These are phyloP conservation scores for Athrips mouffetella DNA, from an alignment of 2,888 invertebrate species.

Conservation along the genomic window DNA sequence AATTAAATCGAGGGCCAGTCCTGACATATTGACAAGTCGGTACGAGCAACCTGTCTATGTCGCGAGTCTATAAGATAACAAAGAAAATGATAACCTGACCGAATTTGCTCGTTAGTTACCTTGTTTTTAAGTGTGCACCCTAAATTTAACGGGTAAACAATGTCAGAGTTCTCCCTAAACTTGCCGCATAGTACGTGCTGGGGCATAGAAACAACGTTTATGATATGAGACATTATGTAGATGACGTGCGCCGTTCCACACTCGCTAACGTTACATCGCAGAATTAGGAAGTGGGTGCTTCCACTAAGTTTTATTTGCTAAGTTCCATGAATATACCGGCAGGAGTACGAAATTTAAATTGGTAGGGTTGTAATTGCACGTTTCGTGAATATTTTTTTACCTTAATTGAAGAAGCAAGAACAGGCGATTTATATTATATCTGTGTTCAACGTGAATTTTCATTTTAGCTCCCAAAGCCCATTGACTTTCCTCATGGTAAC, in stretches of 20 bases:
- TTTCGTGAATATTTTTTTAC: neutral
- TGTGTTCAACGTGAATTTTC: no score
- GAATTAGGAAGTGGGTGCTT: slow-evolving; percentile 2
- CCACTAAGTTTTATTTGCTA: slow-evolving; percentile 3
- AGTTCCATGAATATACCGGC: neutral
- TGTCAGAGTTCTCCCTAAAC: neutral
- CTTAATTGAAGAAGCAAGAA: neutral
- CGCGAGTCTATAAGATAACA: no score
- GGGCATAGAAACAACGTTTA: neutral
- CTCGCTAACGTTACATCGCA: neutral
- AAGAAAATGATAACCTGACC: no score
- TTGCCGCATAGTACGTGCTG: neutral
- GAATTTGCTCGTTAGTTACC: no score
- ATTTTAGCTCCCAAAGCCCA: no score
- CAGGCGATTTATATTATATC: no score
- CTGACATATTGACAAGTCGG: no score
- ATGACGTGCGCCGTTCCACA: neutral
- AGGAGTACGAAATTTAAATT: neutral
- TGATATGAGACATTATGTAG: slow-evolving; percentile 2
- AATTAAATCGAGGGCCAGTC: no score
- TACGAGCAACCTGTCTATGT: no score
- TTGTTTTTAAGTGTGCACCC: no score
- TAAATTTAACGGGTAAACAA: no score
- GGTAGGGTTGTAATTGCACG: slow-evolving; percentile 1
- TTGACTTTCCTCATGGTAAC: no score